phyloP scores from a whole-genome alignment of 2,113 vertebrate species.

The Oriolus oriolus region DNA sequence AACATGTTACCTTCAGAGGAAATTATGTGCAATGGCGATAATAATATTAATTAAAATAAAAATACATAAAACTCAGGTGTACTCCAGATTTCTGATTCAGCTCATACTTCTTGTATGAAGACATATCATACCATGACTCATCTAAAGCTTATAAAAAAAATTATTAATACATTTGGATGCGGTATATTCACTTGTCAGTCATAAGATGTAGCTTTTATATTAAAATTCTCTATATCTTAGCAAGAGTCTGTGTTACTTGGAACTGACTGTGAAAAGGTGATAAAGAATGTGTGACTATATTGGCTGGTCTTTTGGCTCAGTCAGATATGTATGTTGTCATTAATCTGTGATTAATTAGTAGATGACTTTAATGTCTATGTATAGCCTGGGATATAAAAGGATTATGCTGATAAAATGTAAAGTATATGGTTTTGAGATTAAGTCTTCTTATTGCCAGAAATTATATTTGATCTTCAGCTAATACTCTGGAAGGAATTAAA shows the following conservation, averaged over 20 bases:
- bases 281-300: background rate
- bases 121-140: background rate
- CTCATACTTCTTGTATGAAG: background rate
- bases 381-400: conserved; percentile 3
- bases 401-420: background rate
- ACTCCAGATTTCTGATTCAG: background rate
- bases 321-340: background rate
- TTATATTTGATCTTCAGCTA: background rate
- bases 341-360: conserved; percentile 32
- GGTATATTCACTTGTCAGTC: background rate
- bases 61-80: background rate
- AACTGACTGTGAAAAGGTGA: background rate
- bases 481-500: background rate
- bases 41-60: background rate
- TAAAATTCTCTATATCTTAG: background rate
- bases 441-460: background rate
- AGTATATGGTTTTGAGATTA: background rate
- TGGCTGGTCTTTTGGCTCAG: background rate
- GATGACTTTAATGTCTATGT: conserved; percentile 26
- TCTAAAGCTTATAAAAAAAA: background rate
- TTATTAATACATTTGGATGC: background rate
- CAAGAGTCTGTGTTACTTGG: background rate
- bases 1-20: background rate
- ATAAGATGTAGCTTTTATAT: background rate
- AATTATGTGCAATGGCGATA: background rate